These are phyloP conservation scores for Adelges cooleyi DNA, from an alignment of 1,140 invertebrate species.

Conservation along the genomic window DNA sequence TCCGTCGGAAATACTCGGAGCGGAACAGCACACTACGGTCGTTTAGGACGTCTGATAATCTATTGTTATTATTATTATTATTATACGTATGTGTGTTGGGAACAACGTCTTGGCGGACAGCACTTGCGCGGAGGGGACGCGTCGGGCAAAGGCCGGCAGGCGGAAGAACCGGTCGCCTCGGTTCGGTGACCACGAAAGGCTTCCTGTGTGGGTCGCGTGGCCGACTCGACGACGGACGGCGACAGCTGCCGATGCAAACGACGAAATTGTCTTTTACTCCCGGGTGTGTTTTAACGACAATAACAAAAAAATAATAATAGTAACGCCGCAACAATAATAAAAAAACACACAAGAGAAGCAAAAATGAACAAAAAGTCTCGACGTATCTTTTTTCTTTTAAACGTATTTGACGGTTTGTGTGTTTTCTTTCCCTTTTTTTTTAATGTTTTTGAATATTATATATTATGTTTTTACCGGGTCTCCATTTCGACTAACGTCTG, in stretches of 20 bases:
- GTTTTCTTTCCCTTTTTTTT: background rate
- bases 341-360: too few relatives aligned
- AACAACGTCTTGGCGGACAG: background rate
- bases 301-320: background rate
- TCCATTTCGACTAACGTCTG: too few relatives aligned
- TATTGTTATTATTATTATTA: background rate
- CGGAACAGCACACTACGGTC: background rate
- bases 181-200: conserved; percentile 19
- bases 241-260: background rate
- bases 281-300: background rate
- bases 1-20: conserved; percentile 12
- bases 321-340: background rate
- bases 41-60: background rate
- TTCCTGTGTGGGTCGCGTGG: conserved; percentile 13
- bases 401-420: background rate
- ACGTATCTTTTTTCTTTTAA: background rate
- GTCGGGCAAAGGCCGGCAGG: background rate
- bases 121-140: background rate
- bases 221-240: too few relatives aligned
- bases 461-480: too few relatives aligned
- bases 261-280: background rate
- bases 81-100: background rate
- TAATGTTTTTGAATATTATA: too few relatives aligned
- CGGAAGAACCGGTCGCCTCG: conserved; percentile 7
- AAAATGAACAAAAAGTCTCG: too few relatives aligned